Base-by-base conservation (phyloP, 2,113 vertebrate genomes). In the Thunnus maccoyii region DNA sequence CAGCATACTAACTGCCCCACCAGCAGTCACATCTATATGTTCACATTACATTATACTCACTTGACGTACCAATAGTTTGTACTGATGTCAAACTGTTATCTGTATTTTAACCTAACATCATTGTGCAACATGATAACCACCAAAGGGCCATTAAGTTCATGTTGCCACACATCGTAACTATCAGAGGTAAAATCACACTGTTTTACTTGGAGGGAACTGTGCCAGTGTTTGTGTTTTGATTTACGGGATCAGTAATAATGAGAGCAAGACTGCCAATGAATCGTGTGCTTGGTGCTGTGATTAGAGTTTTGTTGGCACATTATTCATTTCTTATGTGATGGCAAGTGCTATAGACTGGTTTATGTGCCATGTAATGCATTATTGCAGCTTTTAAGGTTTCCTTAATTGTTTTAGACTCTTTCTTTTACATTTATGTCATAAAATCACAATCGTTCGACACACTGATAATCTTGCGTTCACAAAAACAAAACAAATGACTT, bases 181-280 rank as follows among this genome's bases (percentile, higher is more conserved):
- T 88, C 80, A 30, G 54, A 72, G 87, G 65, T 86, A 54, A 14
- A 46, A 86, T 91, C 78, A 65, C 30, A 55, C 44, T 9, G 61
- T 46, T 67, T 69, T 27, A 27, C 62, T 81, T 20, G 7, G 5
- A 20, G 54, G 64, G 56, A 83, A 69, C 25, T 10, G 17, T 32
- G 78, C 82, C 79, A 50, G 48, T 72, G 72, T 86, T 88, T 89
- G 79, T 86, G 60, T 84, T 87, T 71, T 82, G 89, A 87, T 89
- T 90, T 67, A 86, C 15, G 12, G 88, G 80, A 83, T 78, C 62
- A 16, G 51, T 71, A 66, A 78, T 87, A 71, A 88, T 76, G 73
- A 87, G 72, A 86, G 56, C 56, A 77, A 48, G 80, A 41, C 66
- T 67, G 58, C 36, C 13, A 4, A 4, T 80, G 72, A 83, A 54